Evolutionary conservation across 2,797 vertebrate genomes (phyloP), one percentile per base, ranked within the genome.

Genomic region (Clarias laeviceps): DNA sequence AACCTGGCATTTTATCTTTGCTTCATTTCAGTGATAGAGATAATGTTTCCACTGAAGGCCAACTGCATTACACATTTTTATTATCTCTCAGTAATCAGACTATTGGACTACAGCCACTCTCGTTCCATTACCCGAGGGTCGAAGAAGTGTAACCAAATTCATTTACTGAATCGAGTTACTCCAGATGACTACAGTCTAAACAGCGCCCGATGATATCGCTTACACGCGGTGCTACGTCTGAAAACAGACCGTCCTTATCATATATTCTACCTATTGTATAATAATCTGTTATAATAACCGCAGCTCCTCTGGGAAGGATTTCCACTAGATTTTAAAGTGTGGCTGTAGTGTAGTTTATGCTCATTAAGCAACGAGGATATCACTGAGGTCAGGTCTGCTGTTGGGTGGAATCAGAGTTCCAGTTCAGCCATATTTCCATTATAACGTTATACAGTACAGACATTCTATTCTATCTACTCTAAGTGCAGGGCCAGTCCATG

Each of bases 81-180:
- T 73, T 27, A 50, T 73, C 3, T 5, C 27, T 57, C 57, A 22
- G 73, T 34, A 57, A 77, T 77, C 73, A 32, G 73, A 77, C 29
- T 12, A 77, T 14, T 77, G 54, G 54, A 77, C 73, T 59, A 32
- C 4, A 54, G 72, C 45, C n/a, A 22, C 18, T 11, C 27, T 77
- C 18, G 54, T 57, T 57, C 32, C 18, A 57, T 57, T 57, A 77
- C 32, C 54, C 18, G 1, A 18, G 11, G 18, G 73, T 57, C 27
- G 57, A 57, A 32, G 54, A 57, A 76, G 73, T 76, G 54, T 32
- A 32, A 22, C 73, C n/a, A 3, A 76, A 57, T 32, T 76, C 27
- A 76, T 76, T 76, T 22, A 76, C 73, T 76, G 18, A 34, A 57
- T 77, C 54, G 4, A 77, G 73, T 32, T 29, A 57, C 18, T 77